Base-by-base conservation (phyloP, 2,888 invertebrate genomes). In the Galerucella pusilla region DNA sequence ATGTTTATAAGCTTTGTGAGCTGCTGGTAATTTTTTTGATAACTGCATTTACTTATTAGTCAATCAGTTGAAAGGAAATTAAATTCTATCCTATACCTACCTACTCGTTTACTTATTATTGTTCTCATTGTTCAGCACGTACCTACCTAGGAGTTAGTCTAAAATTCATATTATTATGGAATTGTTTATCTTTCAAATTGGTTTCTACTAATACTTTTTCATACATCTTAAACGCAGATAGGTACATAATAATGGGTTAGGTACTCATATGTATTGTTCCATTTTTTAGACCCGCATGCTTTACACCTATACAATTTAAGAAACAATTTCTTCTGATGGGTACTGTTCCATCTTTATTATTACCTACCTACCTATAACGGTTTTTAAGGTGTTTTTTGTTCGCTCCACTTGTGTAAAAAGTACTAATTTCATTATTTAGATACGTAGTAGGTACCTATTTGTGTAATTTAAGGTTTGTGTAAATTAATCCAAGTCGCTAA, bases 1-100 rank as follows among this genome's bases (percentile, higher is more conserved):
- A 54, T 65, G 49, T 71, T 57, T 20, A 57, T 57, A 57, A 57
- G 57, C 57, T 57, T 57, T 10, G 57, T 57, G 20, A 57, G 20
- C 20, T 57, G 57, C 57, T 57, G 57, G 9, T 57, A n/a, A 42
- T 42, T 42, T 57, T 57, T 57, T 57, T 57, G 16, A 57, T 16
- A 57, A 16, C 10, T 57, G 57, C 57, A 57, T 57, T 20, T 20
- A 20, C 20, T 20, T 57, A 57, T 20, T 57, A 57, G 57, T 57
- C 20, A 9, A 20, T 16, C 16, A 10, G 14, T 49, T 57, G 20
- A 16, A 57, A 42, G 6, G 20, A 16, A 57, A 20, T 57, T 16
- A 57, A 16, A 57, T 57, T 10, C 16, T 57, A 20, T 20, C 20
- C 20, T 57, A 16, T 20, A 20, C 0, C 20, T 20, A 20, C 0